A percentile compares a stretch with the other conserved stretches of the same genome.
These are phyloP conservation scores for Conopomorpha cramerella DNA, from an alignment of 1,140 invertebrate species.

Conservation along the genomic window DNA sequence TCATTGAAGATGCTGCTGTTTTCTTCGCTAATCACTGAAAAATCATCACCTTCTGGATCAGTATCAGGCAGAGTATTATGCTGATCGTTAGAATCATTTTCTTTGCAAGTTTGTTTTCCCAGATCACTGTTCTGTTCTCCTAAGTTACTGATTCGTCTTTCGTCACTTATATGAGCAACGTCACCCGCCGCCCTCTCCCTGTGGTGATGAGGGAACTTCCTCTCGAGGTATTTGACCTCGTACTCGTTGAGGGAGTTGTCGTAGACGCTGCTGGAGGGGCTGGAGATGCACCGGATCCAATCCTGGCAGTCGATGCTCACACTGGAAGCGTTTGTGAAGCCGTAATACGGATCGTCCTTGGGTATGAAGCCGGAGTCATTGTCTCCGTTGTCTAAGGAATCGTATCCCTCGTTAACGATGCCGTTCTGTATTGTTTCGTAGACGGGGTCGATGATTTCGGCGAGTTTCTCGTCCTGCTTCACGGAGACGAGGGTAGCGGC, in stretches of 20 bases:
- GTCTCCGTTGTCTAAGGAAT: slow-evolving; percentile 22
- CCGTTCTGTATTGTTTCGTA: slow-evolving; percentile 40
- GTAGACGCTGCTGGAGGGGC: slow-evolving; percentile 22
- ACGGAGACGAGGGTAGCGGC: slow-evolving; percentile 49
- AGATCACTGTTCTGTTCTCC: too few species aligned
- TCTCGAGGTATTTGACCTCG: slow-evolving; percentile 12
- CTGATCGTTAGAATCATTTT: neutral
- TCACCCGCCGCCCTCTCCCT: too few species aligned
- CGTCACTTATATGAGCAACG: too few species aligned
- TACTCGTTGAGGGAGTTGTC: slow-evolving; percentile 20
- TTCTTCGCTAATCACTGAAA: too few species aligned
- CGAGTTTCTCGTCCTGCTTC: slow-evolving; percentile 38
- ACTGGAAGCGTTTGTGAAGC: slow-evolving; percentile 34
- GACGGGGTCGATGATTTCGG: slow-evolving; percentile 42
- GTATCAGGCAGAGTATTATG: neutral
- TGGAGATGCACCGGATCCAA: slow-evolving; percentile 25
- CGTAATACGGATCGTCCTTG: slow-evolving; percentile 23
- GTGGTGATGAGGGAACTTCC: too few species aligned
- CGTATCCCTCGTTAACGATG: slow-evolving; percentile 25
- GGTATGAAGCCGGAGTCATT: slow-evolving; percentile 18
- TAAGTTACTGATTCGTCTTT: too few species aligned
- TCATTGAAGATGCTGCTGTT: slow-evolving; percentile 32
- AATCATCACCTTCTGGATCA: neutral
- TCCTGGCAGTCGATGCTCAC: slow-evolving; percentile 32
- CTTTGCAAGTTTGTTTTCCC: too few species aligned